These are phyloP conservation scores for Napeogenes inachia DNA, from an alignment of 2,888 invertebrate genomes.

Conservation along the genomic window DNA sequence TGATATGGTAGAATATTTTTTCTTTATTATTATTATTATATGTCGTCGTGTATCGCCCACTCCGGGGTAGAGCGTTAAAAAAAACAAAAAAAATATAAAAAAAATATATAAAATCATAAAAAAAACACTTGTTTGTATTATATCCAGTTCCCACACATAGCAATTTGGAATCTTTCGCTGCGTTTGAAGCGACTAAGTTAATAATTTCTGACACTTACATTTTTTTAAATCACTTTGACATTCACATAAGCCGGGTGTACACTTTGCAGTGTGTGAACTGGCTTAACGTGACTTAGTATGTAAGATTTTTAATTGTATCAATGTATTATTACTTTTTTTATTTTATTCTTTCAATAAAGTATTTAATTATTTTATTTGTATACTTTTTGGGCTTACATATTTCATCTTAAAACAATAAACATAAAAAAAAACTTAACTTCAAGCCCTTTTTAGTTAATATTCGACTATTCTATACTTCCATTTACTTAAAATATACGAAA, in stretches of 20 bases:
- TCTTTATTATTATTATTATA: slow-evolving; percentile 52
- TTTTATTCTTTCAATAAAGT: slow-evolving; percentile 14
- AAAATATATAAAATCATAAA: slow-evolving; percentile 35
- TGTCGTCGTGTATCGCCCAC: slow-evolving; percentile 71
- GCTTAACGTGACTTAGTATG: slow-evolving; percentile 23
- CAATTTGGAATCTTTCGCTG: slow-evolving; percentile 6
- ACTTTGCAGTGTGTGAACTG: slow-evolving; percentile 10
- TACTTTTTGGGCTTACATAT: slow-evolving; percentile 11
- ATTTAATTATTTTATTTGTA: slow-evolving; percentile 23
- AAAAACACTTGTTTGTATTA: slow-evolving; percentile 47
- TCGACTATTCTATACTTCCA: no score
- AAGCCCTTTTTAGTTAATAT: no score
- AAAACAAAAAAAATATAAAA: slow-evolving; percentile 42
- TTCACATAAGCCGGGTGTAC: slow-evolving; percentile 1
- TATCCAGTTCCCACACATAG: slow-evolving; percentile 28
- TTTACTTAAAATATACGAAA: no score
- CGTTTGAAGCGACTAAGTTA: slow-evolving; percentile 2
- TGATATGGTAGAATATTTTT: slow-evolving; percentile 49
- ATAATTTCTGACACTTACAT: not conserved
- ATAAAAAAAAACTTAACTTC: no score
- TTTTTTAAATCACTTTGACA: not conserved
- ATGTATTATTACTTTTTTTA: slow-evolving; percentile 35
- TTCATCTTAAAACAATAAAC: not conserved
- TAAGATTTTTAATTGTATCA: slow-evolving; percentile 32
- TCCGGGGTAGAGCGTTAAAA: slow-evolving; percentile 62